Evolutionary conservation across 2,113 vertebrate species (phyloP), one percentile per base, ranked within the genome.

Genomic region (Upupa epops): DNA sequence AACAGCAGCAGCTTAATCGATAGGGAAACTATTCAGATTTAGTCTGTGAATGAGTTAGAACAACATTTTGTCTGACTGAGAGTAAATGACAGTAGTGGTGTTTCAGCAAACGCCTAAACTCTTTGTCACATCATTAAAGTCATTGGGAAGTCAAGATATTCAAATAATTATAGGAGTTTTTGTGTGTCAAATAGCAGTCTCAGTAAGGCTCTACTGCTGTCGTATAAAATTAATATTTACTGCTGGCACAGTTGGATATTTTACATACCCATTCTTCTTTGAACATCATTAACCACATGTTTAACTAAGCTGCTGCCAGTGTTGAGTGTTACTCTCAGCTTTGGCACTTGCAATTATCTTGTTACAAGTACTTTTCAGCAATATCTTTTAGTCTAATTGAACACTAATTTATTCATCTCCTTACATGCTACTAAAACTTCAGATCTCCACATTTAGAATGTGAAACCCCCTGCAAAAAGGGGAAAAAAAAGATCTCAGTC

Each of bases 171-270:
- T 40, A 91, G 63, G 91, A 95, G 79, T 94, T 96, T n/a, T 96
- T 94, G 93, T 93, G 71, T 88, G 96, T 93, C 93, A 91, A 64
- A 92, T 91, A 92, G 94, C 97, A 96, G 92, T 96, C 97, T 94
- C 91, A 94, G 88, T 86, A 96, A 97, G 96, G 91, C 87, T 93
- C 82, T 94, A 92, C 92, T 96, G 97, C 96, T 96, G 96, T 96
- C 94, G 90, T 94, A 93, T 96, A 94, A 90, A 98, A 97, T 98
- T 95, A 96, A 88, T 97, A 96, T 94, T 95, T 97, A 95, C 91
- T 79, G 51, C 94, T 87, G 26, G 65, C 94, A 72, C 31, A 79
- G 88, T 16, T 81, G 88, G 92, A 42, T 93, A 96, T 94, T 96
- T 96, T 96, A 94, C 89, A 89, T 80, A 79, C 51, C 89, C 70